Conservation (phyloP, 1,140 invertebrate species). For the Drosophila parvula region DNA sequence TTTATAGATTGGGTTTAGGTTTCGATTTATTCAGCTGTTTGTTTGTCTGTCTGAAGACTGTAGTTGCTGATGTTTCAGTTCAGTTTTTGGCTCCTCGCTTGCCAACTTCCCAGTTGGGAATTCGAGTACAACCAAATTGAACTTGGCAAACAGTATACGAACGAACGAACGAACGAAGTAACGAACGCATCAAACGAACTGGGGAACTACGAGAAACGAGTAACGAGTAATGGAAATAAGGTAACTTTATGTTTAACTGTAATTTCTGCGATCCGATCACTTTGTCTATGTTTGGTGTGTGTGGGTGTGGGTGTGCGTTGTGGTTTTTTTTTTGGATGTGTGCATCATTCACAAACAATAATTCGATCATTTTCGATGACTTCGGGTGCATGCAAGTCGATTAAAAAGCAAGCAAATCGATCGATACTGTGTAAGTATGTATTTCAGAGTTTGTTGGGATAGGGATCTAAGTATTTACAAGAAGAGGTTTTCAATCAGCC, state of each 20-base stretch:
- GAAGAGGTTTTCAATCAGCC: constrained; percentile 16
- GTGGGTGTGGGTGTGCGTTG: not conserved
- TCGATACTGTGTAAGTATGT: constrained; percentile 1
- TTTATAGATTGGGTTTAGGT: constrained; percentile 33
- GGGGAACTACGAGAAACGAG: constrained; percentile 64
- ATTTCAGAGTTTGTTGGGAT: not conserved
- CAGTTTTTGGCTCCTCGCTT: constrained; percentile 22
- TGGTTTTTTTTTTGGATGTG: constrained; percentile 3
- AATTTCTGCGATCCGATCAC: constrained; percentile 15
- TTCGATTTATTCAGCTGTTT: constrained; percentile 22
- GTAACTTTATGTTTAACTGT: constrained; percentile 15
- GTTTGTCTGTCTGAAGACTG: constrained; percentile 23
- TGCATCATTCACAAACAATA: constrained; percentile 33
- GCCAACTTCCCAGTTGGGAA: constrained; percentile 23
- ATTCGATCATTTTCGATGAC: constrained; percentile 29
- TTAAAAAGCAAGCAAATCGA: constrained; percentile 36
- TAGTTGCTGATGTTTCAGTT: constrained; percentile 14
- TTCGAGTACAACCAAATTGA: constrained; percentile 54
- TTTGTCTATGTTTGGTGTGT: constrained; percentile 9
- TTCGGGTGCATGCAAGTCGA: constrained; percentile 20
- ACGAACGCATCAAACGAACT: constrained; percentile 65
- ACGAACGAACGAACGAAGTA: constrained; percentile 59
- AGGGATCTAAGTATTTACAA: constrained; percentile 13
- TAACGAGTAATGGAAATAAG: constrained; percentile 48
- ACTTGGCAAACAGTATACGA: constrained; percentile 61